Percentiles rank a stretch among this genome's conserved stretches.
Evolutionary conservation across 2,113 vertebrate genomes (phyloP).

Genomic region (Neodon shergylaensis): DNA sequence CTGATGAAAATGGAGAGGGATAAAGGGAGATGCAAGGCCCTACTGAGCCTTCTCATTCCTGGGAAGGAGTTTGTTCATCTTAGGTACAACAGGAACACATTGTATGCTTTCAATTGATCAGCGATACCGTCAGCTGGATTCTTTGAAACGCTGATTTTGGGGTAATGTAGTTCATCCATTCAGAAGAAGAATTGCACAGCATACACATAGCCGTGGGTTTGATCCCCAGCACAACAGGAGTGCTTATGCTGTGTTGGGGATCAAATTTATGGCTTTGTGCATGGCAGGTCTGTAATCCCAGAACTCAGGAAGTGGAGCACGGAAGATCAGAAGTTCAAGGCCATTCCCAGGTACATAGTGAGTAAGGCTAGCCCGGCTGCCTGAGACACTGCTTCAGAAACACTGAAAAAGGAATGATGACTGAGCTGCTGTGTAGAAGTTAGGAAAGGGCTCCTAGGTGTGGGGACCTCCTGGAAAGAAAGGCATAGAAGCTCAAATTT

Average conservation of each 20-base stretch:
- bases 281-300: no score
- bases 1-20: neutral
- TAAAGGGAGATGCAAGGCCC: neutral
- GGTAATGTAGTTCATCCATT: neutral
- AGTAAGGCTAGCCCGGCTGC: neutral
- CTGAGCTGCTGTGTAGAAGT: neutral
- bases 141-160: neutral
- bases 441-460: neutral
- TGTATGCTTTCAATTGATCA: neutral
- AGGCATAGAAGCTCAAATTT: neutral
- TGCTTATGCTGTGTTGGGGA: neutral
- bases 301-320: neutral
- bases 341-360: neutral
- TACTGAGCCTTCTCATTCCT: neutral
- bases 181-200: neutral
- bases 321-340: neutral
- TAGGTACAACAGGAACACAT: neutral
- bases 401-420: neutral
- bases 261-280: neutral
- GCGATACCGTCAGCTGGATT: neutral
- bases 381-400: neutral
- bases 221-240: neutral
- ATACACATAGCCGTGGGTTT: no score
- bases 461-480: neutral
- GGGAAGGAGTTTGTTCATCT: neutral